phyloP scores from a whole-genome alignment of 2,797 vertebrate species.

The Cheirogaleus major region DNA sequence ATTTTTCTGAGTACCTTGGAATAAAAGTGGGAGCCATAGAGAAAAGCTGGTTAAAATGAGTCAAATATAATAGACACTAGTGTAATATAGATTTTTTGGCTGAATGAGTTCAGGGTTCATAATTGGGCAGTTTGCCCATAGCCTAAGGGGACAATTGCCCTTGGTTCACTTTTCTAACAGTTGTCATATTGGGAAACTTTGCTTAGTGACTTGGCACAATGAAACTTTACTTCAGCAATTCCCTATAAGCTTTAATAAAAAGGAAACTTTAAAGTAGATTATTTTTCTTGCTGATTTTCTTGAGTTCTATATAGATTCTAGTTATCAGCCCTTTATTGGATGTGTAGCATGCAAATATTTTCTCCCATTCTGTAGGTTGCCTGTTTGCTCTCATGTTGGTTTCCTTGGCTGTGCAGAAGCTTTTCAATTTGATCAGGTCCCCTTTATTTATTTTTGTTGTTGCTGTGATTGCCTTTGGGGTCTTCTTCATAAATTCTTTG shows the following conservation, averaged over 20 bases:
- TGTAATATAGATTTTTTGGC: constrained; percentile 5
- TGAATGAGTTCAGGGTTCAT: constrained; percentile 32
- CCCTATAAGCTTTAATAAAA: constrained; percentile 25
- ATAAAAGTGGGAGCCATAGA: neutral
- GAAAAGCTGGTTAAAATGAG: neutral
- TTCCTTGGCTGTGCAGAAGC: no score
- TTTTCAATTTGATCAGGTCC: no score
- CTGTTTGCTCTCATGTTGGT: no score
- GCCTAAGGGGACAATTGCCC: neutral
- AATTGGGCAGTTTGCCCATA: constrained; percentile 19
- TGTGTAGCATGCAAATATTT: no score
- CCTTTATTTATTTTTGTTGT: no score
- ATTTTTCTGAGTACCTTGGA: neutral
- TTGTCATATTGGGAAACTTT: constrained; percentile 26
- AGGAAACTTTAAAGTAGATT: constrained; percentile 27
- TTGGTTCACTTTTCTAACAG: neutral
- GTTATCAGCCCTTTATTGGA: no score
- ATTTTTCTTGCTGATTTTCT: neutral
- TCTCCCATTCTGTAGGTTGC: no score
- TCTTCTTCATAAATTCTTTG: no score
- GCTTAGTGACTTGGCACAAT: constrained; percentile 29
- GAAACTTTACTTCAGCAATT: constrained; percentile 53
- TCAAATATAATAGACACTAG: constrained; percentile 31
- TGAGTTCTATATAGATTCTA: no score
- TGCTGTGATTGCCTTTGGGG: no score